Conservation (phyloP, 2,888 invertebrate genomes). For the Quadriops clusia region DNA sequence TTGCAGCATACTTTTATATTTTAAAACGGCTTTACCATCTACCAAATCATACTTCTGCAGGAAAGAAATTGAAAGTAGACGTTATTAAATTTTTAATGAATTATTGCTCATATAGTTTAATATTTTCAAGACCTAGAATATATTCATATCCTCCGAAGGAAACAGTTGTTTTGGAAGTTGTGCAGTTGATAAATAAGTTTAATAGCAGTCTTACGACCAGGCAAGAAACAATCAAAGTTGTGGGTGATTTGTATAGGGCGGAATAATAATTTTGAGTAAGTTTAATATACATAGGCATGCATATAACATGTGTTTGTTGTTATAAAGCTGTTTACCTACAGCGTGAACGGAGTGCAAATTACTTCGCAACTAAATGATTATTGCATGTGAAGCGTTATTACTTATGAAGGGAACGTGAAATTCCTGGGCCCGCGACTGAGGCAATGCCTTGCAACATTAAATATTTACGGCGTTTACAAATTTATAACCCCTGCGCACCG, state of each 20-base stretch:
- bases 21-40: too few species aligned
- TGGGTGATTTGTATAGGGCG: constrained; percentile 9
- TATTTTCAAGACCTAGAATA: too few species aligned
- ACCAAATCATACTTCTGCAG: too few species aligned
- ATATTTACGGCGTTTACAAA: constrained; percentile 34
- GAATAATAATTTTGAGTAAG: constrained; percentile 23
- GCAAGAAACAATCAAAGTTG: constrained; percentile 8
- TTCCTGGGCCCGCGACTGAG: constrained; percentile 26
- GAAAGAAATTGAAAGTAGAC: too few species aligned
- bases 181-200: too few species aligned
- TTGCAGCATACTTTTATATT: too few species aligned
- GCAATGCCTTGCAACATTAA: constrained; percentile 32
- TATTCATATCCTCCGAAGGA: too few species aligned
- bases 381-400: constrained; percentile 33
- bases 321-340: constrained; percentile 30
- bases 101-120: too few species aligned
- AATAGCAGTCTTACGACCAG: too few species aligned
- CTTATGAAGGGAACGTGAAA: constrained; percentile 31
- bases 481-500: constrained; percentile 38
- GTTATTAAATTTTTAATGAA: too few species aligned
- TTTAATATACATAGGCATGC: constrained; percentile 26
- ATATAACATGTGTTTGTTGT: constrained; percentile 28
- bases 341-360: constrained; percentile 29
- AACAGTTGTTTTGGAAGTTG: too few species aligned
- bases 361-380: constrained; percentile 34